Evolutionary conservation across 1,140 invertebrate species (phyloP), one percentile per base, ranked within the genome.

Genomic region (Episyrphus balteatus): DNA sequence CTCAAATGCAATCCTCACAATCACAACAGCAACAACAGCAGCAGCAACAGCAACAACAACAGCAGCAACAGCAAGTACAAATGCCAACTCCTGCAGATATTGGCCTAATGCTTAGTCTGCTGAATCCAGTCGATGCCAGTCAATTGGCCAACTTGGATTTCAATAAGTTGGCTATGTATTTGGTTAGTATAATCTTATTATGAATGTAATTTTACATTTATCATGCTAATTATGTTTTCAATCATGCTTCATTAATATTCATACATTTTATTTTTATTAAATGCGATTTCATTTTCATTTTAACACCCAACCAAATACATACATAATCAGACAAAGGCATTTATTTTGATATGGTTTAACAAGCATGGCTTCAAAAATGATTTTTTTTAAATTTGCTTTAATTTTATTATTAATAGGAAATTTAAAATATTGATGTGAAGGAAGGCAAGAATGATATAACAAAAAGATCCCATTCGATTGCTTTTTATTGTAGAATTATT

Each of bases 101-200:
- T 32, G 60, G 56, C 47, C 54, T 68, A 33, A 66, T 68, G 62
- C 55, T 68, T 39, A 66, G 58, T 50, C 57, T 68, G 6, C 55
- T 73, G 43, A 67, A 69, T 33, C 75, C 75, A 55, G 72, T 71
- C 44, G 66, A 71, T 54, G 74, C 66, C 51, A 71, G 67, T 54
- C 70, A 56, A 56, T 68, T 59, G 61, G 71, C 59, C 11, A 70
- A 70, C 43, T 82, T 80, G 80, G 81, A 84, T 61, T 72, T 83
- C 51, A 81, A 83, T 57, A 81, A 83, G 61, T 70, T 84, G 51
- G 82, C 82, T 54, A 80, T 83, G 73, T 83, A 83, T 68, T 70
- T 83, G 75, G 81, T 84, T 61, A 77, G 80, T 78, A 74, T 70
- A 57, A 66, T 62, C 53, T 66, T 18, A 5, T 26, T 26, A 5